Conservation (phyloP, 2,888 invertebrate genomes). For the Xylocampa areola region DNA sequence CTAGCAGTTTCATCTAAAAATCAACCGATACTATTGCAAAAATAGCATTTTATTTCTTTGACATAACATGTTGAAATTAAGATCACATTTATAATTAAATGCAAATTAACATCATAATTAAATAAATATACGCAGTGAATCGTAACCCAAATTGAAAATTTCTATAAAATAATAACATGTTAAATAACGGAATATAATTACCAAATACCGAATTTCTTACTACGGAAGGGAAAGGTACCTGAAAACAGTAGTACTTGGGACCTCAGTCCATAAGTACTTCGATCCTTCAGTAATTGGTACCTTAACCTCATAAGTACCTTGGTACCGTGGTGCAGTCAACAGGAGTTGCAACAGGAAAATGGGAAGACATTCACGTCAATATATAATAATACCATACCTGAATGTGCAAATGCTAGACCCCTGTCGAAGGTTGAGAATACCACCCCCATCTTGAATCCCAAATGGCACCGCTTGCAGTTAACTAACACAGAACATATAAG, state of each 20-base stretch:
- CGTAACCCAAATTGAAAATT: neutral
- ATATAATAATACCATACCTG: constrained; percentile 30
- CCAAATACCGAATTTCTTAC: constrained; percentile 9
- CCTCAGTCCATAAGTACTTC: neutral
- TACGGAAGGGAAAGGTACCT: constrained; percentile 27
- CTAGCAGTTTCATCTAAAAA: constrained; percentile 15
- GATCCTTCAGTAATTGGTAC: constrained; percentile 7
- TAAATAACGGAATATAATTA: neutral
- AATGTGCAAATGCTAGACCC: neutral
- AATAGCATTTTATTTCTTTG: constrained; percentile 3
- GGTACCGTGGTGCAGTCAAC: constrained; percentile 28
- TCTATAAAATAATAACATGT: neutral
- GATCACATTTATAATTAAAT: constrained; percentile 1
- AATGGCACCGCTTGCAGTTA: constrained; percentile 41
- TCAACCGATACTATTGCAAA: constrained; percentile 6
- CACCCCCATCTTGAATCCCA: constrained; percentile 2
- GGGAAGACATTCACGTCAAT: constrained; percentile 45
- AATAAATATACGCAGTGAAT: neutral
- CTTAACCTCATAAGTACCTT: constrained; percentile 12
- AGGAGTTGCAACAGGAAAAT: constrained; percentile 46
- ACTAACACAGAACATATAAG: constrained; percentile 52
- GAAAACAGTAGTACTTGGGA: neutral
- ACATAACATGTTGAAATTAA: neutral
- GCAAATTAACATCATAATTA: constrained; percentile 14
- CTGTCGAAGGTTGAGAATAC: neutral